These are phyloP conservation scores for Porites lobata DNA, from an alignment of 92 coral and sea anemone genomes.

Conservation along the genomic window DNA sequence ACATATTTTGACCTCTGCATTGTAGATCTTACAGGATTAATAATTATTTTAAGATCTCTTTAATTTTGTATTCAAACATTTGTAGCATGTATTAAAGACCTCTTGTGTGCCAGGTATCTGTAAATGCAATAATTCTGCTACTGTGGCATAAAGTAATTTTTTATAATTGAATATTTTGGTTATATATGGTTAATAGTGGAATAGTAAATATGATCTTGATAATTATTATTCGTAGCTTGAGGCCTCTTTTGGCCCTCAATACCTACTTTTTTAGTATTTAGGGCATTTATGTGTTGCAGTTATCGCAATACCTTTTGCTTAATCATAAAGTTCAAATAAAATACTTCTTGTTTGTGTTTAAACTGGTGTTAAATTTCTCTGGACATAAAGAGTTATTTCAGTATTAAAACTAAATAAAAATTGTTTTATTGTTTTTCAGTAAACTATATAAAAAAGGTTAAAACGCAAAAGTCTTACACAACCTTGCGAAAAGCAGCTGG, in stretches of 20 bases:
- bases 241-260: slow-evolving; percentile 26
- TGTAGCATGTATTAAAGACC: slow-evolving; percentile 57
- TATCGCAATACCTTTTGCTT: slow-evolving; percentile 46
- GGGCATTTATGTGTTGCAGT: slow-evolving; percentile 48
- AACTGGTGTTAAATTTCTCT: neutral
- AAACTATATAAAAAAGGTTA: too few relatives aligned
- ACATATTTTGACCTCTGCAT: slow-evolving; percentile 59
- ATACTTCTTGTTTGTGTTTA: slow-evolving; percentile 44
- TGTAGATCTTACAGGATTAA: slow-evolving; percentile 62
- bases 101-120: slow-evolving; percentile 61
- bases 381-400: neutral
- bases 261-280: slow-evolving; percentile 49
- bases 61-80: slow-evolving; percentile 63
- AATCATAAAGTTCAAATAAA: slow-evolving; percentile 55
- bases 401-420: too few relatives aligned
- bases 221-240: slow-evolving; percentile 29
- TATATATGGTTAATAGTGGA: slow-evolving; percentile 62
- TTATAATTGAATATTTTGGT: slow-evolving; percentile 67
- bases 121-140: slow-evolving; percentile 61
- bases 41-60: slow-evolving; percentile 68
- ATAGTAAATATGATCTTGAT: slow-evolving; percentile 57
- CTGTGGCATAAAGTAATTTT: slow-evolving; percentile 64
- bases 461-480: too few relatives aligned
- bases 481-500: too few relatives aligned
- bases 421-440: too few relatives aligned